Evolutionary conservation across 2,797 vertebrate species (phyloP).

Genomic region (Myoxocephalus aenaeus): DNA sequence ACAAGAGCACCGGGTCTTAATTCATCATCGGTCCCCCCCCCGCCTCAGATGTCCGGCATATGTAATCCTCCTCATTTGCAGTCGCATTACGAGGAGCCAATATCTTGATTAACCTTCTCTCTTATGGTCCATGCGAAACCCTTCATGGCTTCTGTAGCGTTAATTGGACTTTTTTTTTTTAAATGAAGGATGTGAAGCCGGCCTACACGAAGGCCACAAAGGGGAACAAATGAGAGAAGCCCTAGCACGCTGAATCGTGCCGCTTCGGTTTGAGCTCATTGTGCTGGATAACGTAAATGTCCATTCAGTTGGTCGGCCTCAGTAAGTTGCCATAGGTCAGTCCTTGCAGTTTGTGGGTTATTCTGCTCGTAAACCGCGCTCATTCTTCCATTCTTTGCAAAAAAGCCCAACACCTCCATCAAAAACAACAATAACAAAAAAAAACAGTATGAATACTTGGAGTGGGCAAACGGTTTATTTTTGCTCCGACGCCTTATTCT

Average conservation of each 20-base stretch:
- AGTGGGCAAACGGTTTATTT: constrained; percentile 25
- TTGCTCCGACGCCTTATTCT: constrained; percentile 65
- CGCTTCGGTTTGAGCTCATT: constrained; percentile 9
- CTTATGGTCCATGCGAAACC: constrained; percentile 54
- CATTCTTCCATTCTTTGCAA: not conserved
- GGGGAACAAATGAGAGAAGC: constrained; percentile 24
- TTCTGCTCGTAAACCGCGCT: not conserved
- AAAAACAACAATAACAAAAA: not conserved
- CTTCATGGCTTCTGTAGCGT: constrained; percentile 23
- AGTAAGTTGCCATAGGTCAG: constrained; percentile 2
- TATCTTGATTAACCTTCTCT: constrained; percentile 56
- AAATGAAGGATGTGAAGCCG: constrained; percentile 54
- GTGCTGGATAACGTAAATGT: constrained; percentile 5
- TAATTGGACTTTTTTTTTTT: constrained; percentile 47
- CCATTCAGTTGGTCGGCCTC: constrained; percentile 8
- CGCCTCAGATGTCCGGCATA: constrained; percentile 11
- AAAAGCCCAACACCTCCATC: constrained; percentile 4
- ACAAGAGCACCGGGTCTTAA: constrained; percentile 24
- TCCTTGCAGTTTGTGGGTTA: not conserved
- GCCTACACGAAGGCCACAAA: constrained; percentile 19
- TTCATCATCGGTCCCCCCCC: constrained; percentile 28
- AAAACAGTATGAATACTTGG: not conserved
- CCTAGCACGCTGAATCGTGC: not conserved
- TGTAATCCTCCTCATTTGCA: constrained; percentile 50
- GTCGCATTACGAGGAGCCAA: constrained; percentile 43